phyloP scores from a whole-genome alignment of 1,140 invertebrate species.

The Drosophila lacertosa region DNA sequence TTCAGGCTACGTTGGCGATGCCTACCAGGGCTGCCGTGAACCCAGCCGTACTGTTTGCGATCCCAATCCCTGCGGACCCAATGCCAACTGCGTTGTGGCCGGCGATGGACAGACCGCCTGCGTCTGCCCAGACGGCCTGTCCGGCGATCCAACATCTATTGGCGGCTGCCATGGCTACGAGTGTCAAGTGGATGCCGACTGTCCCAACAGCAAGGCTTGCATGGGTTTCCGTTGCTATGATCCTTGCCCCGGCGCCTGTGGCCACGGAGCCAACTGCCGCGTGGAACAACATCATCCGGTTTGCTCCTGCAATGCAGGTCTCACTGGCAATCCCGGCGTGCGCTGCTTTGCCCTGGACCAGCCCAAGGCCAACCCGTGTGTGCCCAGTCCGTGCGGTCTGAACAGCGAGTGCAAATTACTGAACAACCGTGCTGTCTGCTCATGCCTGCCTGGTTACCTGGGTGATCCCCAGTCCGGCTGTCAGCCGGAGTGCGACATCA shows the following conservation, averaged over 20 bases:
- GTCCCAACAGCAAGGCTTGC: constrained; percentile 88
- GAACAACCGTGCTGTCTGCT: constrained; percentile 89
- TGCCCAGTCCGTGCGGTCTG: constrained; percentile 90
- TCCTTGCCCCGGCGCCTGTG: constrained; percentile 92
- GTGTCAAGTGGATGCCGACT: constrained; percentile 91
- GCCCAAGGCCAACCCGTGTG: constrained; percentile 87
- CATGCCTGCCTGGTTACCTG: constrained; percentile 89
- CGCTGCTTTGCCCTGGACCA: constrained; percentile 87
- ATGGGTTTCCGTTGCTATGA: constrained; percentile 91
- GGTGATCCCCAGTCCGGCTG: constrained; percentile 91
- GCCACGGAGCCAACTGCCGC: constrained; percentile 88
- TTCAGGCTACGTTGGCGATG: constrained; percentile 90
- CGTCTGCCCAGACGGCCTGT: constrained; percentile 89
- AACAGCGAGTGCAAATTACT: constrained; percentile 91
- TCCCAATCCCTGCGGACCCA: constrained; percentile 91
- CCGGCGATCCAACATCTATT: constrained; percentile 90
- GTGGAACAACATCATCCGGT: constrained; percentile 91
- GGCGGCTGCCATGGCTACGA: constrained; percentile 90
- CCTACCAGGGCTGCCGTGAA: constrained; percentile 89
- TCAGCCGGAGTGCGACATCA: constrained; percentile 90
- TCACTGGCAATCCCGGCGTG: constrained; percentile 90
- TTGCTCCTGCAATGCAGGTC: constrained; percentile 89
- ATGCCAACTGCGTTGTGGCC: constrained; percentile 89
- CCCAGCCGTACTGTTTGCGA: constrained; percentile 88
- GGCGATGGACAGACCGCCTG: constrained; percentile 89